Base-by-base conservation (phyloP, 1,140 invertebrate species). In the Plutomurus gul region DNA sequence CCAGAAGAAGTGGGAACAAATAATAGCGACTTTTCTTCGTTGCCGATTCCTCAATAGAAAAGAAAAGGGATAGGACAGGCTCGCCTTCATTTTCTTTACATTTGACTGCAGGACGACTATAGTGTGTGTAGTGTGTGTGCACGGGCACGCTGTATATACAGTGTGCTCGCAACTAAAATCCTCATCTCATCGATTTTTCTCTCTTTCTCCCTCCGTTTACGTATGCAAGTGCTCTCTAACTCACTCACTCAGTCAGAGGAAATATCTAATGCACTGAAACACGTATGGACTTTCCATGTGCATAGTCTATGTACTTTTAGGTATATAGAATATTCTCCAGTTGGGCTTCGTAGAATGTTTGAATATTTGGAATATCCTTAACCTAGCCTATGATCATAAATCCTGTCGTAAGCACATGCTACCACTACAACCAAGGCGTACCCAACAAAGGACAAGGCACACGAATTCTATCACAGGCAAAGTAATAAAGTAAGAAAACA, bases 211-310 rank as follows among this genome's bases (percentile, higher is more conserved):
- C 56, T 65, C 56, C 56, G 36, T 65, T 65, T 65, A 65, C 56
- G 56, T 65, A 65, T 65, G 56, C 56, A 65, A 65, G 56, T 65
- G 36, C 30, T 65, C 56, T 33, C 56, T 65, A n/a, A n/a, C 56
- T 13, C 39, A 43, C 10, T 43, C 11, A 43, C 39, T 43, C 39
- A 43, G 39, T 43, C 39, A n/a, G 11, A 65, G 56, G 27, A 65
- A 65, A 65, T 65, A 65, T 65, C 56, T 65, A 65, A 65, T 65
- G n/a, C n/a, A 65, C 13, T 65, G 10, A 65, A 65, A 65, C 56
- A 65, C 56, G 56, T 65, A 65, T n/a, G 27, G 27, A 65, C 56
- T 33, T 65, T 43, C 2, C 27, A n/a, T 65, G 36, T 65, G 27
- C 27, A 65, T 65, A 33, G 27, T 30, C 56, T 65, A 27, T 30